Evolutionary conservation across 2,797 vertebrate genomes (phyloP).

Genomic region (Columba guinea): DNA sequence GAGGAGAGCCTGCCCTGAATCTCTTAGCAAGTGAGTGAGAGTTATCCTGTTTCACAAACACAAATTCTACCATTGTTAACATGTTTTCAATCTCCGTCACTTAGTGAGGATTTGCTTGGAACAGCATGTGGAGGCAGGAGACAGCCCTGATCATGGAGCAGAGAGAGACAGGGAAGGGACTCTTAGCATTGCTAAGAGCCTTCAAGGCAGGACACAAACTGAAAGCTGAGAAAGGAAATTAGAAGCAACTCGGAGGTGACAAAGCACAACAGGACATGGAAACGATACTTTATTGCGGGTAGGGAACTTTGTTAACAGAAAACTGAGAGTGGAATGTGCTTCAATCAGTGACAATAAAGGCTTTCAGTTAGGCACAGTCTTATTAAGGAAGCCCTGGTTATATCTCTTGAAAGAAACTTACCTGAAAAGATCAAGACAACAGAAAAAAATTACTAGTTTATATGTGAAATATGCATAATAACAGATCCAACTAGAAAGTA

Average conservation of each 20-base stretch:
- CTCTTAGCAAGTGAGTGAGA: not conserved
- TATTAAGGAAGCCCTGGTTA: not conserved
- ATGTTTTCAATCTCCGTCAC: not conserved
- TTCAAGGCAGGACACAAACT: not conserved
- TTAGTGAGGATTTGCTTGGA: not conserved
- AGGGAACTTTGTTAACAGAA: not conserved
- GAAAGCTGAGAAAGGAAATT: not conserved
- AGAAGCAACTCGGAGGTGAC: not conserved
- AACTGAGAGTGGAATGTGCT: not conserved
- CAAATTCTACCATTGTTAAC: not conserved
- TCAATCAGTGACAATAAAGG: not conserved
- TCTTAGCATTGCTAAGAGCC: not conserved
- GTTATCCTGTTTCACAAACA: not conserved
- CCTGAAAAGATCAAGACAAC: not conserved
- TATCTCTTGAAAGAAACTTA: not conserved
- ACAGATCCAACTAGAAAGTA: not conserved
- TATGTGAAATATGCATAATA: not conserved
- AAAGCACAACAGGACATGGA: not conserved
- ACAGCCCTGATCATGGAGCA: not conserved
- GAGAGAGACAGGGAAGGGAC: not conserved
- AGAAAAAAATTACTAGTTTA: not conserved
- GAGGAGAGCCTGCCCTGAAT: not conserved
- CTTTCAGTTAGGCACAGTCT: not conserved
- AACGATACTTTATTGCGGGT: not conserved
- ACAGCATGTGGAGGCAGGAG: not conserved